Percentiles rank a stretch among this genome's conserved stretches.
Evolutionary conservation across 2,797 vertebrate genomes (phyloP).

Genomic region (Tragopan temminckii): DNA sequence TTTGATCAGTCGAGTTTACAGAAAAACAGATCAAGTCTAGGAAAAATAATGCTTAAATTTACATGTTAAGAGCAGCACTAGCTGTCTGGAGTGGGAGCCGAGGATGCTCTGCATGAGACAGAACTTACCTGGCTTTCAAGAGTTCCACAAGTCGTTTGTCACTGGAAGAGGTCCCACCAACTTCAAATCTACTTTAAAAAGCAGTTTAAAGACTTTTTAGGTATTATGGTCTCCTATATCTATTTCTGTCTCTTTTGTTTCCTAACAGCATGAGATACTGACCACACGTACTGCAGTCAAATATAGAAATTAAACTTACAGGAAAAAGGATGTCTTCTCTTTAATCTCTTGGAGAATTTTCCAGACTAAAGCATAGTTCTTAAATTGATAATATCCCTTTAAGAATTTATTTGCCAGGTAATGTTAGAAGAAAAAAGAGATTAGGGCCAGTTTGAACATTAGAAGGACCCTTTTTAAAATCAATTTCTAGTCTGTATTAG

Average conservation of each 20-base stretch:
- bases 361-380: constrained; percentile 30
- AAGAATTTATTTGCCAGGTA: constrained; percentile 65
- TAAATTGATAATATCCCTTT: constrained; percentile 60
- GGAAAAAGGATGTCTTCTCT: constrained; percentile 38
- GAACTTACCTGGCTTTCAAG: constrained; percentile 36
- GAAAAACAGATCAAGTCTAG: background rate
- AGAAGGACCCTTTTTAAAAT: constrained; percentile 38
- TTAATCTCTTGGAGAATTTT: constrained; percentile 49
- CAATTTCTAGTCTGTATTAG: constrained; percentile 3
- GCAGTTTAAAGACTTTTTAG: constrained; percentile 55
- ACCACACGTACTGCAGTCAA: constrained; percentile 63
- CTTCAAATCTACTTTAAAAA: constrained; percentile 59
- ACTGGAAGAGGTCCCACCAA: constrained; percentile 33
- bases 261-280: constrained; percentile 49
- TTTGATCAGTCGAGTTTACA: background rate
- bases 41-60: background rate
- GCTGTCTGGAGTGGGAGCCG: background rate
- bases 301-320: constrained; percentile 62
- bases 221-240: constrained; percentile 35
- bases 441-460: constrained; percentile 52
- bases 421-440: constrained; percentile 59
- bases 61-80: background rate
- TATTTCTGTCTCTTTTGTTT: constrained; percentile 74
- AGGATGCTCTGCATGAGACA: background rate
- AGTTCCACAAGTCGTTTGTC: constrained; percentile 28